Evolutionary conservation across 2,888 invertebrate species (phyloP).

Genomic region (Chrysolina americana): DNA sequence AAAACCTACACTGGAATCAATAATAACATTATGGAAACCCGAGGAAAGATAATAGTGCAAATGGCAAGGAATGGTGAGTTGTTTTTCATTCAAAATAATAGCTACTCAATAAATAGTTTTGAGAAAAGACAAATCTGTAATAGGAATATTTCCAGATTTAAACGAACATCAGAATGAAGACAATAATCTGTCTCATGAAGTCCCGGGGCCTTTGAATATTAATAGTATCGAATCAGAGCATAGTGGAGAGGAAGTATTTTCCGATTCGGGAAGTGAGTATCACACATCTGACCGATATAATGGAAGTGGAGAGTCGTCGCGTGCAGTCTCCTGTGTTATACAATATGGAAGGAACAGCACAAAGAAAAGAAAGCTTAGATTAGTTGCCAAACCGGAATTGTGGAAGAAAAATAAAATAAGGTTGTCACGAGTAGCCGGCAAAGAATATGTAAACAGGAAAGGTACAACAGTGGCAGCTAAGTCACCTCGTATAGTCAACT

Average conservation of each 20-base stretch:
- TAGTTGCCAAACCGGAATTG: slow-evolving; percentile 5
- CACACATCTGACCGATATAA: slow-evolving; percentile 6
- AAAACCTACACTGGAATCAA: neutral
- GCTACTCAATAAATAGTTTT: neutral
- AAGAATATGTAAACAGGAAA: slow-evolving; percentile 15
- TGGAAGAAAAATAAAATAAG: slow-evolving; percentile 8
- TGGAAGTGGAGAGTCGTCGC: neutral
- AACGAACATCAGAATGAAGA: slow-evolving; percentile 1
- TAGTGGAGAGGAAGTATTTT: neutral
- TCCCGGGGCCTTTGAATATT: neutral
- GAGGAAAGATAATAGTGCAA: neutral
- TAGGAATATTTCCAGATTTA: slow-evolving; percentile 10
- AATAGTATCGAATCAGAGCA: neutral
- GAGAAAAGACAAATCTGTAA: neutral
- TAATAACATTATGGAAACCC: slow-evolving; percentile 7
- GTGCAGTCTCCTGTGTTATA: slow-evolving; percentile 6
- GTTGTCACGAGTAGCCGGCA: slow-evolving; percentile 2
- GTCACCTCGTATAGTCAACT: slow-evolving; percentile 12
- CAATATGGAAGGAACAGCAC: slow-evolving; percentile 8
- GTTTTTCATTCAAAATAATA: neutral
- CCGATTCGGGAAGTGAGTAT: slow-evolving; percentile 11
- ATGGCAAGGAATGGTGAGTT: slow-evolving; percentile 1
- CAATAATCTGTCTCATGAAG: neutral
- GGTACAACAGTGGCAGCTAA: slow-evolving; percentile 3
- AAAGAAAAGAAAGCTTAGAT: slow-evolving; percentile 16